phyloP scores from a whole-genome alignment of 2,888 invertebrate genomes.

The Epinotia nisella region DNA sequence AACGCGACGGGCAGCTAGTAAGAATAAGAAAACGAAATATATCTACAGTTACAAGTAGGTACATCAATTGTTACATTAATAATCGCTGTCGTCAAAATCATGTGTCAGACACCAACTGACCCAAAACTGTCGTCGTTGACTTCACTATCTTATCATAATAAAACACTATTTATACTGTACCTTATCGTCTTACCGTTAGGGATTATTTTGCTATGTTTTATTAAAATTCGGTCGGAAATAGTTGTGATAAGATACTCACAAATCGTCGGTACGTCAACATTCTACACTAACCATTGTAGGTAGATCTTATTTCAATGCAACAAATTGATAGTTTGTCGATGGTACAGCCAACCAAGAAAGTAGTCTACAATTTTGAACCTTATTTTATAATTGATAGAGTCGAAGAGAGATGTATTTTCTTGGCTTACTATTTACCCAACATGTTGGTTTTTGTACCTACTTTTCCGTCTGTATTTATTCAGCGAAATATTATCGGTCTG shows the following conservation, averaged over 20 bases:
- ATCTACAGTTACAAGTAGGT: background rate
- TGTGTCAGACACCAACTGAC: constrained; percentile 32
- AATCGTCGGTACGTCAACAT: background rate
- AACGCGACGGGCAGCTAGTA: too few species aligned
- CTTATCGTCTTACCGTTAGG: background rate
- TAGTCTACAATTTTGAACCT: too few species aligned
- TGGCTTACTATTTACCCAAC: background rate
- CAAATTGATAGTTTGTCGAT: background rate
- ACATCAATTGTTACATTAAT: background rate
- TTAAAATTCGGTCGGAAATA: constrained; percentile 20
- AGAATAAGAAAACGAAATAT: background rate
- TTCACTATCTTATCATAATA: constrained; percentile 21
- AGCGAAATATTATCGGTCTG: constrained; percentile 6
- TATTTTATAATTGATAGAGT: too few species aligned
- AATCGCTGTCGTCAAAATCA: constrained; percentile 16
- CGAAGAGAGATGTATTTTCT: too few species aligned
- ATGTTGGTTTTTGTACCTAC: constrained; percentile 23
- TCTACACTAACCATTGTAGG: background rate
- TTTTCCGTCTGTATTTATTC: constrained; percentile 18
- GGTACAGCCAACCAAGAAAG: background rate
- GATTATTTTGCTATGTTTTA: background rate
- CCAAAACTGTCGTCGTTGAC: constrained; percentile 35
- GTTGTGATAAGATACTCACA: constrained; percentile 38
- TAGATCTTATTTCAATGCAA: background rate
- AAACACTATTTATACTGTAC: background rate